Evolutionary conservation across 2,888 invertebrate genomes (phyloP).

Genomic region (Orchesella flavescens): DNA sequence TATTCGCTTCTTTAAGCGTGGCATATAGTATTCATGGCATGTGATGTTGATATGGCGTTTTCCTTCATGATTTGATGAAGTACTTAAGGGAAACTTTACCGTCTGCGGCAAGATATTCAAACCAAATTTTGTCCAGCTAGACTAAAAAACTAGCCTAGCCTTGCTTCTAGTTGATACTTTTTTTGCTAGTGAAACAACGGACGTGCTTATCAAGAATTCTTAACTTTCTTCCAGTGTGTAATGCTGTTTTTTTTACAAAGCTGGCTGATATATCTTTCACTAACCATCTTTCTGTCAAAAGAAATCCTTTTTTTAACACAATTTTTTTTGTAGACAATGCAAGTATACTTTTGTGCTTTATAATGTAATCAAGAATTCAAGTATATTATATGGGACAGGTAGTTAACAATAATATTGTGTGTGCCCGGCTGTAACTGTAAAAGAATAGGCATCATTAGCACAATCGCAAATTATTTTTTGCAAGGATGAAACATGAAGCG

Average conservation of each 20-base stretch:
- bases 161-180: neutral
- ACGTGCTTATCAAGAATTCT: neutral
- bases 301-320: too few relatives aligned
- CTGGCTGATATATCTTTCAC: too few relatives aligned
- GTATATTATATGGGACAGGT: too few relatives aligned
- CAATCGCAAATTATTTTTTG: too few relatives aligned
- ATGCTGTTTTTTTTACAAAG: too few relatives aligned
- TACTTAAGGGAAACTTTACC: neutral
- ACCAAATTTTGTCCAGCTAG: neutral
- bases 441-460: too few relatives aligned
- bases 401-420: too few relatives aligned
- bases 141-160: slow-evolving; percentile 1
- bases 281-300: neutral
- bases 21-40: neutral
- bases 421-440: too few relatives aligned
- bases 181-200: slow-evolving; percentile 1
- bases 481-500: too few relatives aligned
- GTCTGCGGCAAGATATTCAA: neutral
- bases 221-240: neutral
- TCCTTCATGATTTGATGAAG: slow-evolving; percentile 4
- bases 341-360: too few relatives aligned
- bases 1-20: neutral
- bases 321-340: too few relatives aligned
- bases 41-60: neutral
- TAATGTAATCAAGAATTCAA: too few relatives aligned